Conservation (phyloP, 2,888 invertebrate genomes). For the Holacanthella duospinosa region DNA sequence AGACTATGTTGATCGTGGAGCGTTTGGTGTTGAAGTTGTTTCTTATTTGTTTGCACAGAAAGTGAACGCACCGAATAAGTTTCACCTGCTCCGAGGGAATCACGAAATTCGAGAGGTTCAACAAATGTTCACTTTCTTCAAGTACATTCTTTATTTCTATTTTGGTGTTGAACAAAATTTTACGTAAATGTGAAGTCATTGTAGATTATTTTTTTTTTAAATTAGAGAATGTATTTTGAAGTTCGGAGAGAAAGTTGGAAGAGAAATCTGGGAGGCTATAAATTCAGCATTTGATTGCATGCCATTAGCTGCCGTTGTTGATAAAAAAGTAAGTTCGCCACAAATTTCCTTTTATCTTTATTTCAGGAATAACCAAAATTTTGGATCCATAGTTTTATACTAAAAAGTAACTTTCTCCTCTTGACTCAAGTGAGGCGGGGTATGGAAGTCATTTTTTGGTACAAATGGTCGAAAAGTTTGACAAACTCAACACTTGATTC, state of each 20-base stretch:
- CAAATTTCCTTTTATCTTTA: no score
- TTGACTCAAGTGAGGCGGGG: no score
- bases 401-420: no score
- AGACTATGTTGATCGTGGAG: constrained; percentile 65
- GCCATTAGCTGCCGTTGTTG: constrained; percentile 63
- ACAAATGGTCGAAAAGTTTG: constrained; percentile 10
- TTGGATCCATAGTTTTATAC: no score
- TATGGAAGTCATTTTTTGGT: no score
- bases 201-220: constrained; percentile 23
- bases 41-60: constrained; percentile 61
- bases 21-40: constrained; percentile 56
- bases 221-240: constrained; percentile 58
- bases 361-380: no score
- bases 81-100: constrained; percentile 58
- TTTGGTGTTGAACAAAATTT: not conserved
- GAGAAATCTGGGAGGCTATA: constrained; percentile 56
- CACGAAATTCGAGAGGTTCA: constrained; percentile 66
- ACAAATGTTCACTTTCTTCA: constrained; percentile 60
- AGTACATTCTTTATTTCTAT: constrained; percentile 42
- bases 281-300: constrained; percentile 61
- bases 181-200: not conserved
- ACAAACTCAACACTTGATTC: not conserved
- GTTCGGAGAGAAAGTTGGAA: constrained; percentile 55
- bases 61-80: constrained; percentile 53
- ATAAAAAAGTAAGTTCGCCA: constrained; percentile 58